Base-by-base conservation (phyloP, 2,888 invertebrate species). In the Pollenia griseotomentosa region DNA sequence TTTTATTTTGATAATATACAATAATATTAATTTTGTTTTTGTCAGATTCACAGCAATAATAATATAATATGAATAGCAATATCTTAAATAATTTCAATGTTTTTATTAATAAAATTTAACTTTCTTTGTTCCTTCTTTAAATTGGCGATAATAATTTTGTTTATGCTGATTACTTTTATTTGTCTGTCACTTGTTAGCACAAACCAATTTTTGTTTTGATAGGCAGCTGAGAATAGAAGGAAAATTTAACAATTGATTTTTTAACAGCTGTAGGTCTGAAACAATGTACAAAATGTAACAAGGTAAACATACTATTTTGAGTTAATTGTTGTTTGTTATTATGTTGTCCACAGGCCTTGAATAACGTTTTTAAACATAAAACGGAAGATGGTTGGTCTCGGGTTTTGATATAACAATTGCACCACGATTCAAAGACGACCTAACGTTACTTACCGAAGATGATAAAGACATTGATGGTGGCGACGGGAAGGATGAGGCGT, bases 11-110 rank as follows among this genome's bases (percentile, higher is more conserved):
- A 81, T 86, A 83, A 75, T 83, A 66, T 83, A 86, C 83, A 83
- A 77, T 86, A 86, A 83, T 82, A 59, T 40, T 68, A 70, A 53
- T 51, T 74, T 73, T 85, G 2, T 68, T 87, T 85, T 87, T 84
- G 84, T 87, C 84, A 87, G 81, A 82, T 87, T 84, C 87, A 87
- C 87, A 87, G 87, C 87, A 53, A 87, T 83, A 86, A 85, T 71
- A 73, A 86, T 85, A 70, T 80, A 81, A 73, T 81, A 80, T 83
- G 75, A 77, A 33, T 87, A 84, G 66, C 66, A 81, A 74, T 74
- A 73, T 74, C 61, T 68, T 84, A 84, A 59, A 59, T 73, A 79
- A 80, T 83, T 81, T 79, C 55, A 83, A 23, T 82, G 68, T n/a
- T 66, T 48, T 59, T 40, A 33, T 70, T 61, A 46, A 40, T 57